These are phyloP conservation scores for Phrixothrix hirtus DNA, from an alignment of 2,888 invertebrate species.

Conservation along the genomic window DNA sequence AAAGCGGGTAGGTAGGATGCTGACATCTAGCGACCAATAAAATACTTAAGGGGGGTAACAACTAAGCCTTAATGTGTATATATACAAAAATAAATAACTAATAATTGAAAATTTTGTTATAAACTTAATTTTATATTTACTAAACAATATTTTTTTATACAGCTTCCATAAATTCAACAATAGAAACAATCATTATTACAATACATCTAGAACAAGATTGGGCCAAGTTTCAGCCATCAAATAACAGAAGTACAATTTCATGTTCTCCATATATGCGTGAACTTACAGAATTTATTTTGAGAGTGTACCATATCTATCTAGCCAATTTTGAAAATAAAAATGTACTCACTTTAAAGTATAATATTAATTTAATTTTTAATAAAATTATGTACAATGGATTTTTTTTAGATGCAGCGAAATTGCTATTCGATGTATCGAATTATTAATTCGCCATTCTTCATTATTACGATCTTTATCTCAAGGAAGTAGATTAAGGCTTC, in stretches of 20 bases:
- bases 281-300: slow-evolving; percentile 78
- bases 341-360: slow-evolving; percentile 64
- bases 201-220: slow-evolving; percentile 78
- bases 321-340: slow-evolving; percentile 69
- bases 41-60: too few species aligned
- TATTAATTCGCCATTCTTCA: slow-evolving; percentile 86
- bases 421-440: slow-evolving; percentile 76
- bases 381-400: slow-evolving; percentile 52
- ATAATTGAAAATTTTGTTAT: too few species aligned
- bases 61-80: too few species aligned
- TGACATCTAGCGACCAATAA: too few species aligned
- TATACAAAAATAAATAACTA: too few species aligned
- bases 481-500: slow-evolving; percentile 79
- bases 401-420: slow-evolving; percentile 67
- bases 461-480: slow-evolving; percentile 74
- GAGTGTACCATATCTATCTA: slow-evolving; percentile 72
- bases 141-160: too few species aligned
- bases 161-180: slow-evolving; percentile 79
- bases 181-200: slow-evolving; percentile 89
- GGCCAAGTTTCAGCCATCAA: slow-evolving; percentile 47
- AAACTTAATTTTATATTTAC: too few species aligned
- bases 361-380: background rate
- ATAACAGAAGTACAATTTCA: slow-evolving; percentile 47
- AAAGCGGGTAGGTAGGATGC: too few species aligned
- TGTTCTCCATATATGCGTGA: slow-evolving; percentile 92